A percentile compares a stretch with the other conserved stretches of the same genome.
Evolutionary conservation across 2,113 vertebrate genomes (phyloP).

Genomic region (Papio anubis): DNA sequence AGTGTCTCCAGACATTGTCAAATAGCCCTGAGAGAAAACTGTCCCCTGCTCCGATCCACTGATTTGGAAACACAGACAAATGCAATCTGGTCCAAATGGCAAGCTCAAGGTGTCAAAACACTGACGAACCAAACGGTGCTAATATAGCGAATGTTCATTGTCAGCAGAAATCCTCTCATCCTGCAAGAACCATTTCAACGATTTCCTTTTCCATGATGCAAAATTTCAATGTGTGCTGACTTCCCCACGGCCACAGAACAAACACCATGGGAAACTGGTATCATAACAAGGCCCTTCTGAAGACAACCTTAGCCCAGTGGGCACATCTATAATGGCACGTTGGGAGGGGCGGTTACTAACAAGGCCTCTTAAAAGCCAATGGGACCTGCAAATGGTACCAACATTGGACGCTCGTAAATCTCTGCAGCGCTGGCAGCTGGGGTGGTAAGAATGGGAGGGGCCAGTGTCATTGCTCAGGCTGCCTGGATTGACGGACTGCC

Average conservation of each 20-base stretch:
- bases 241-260: background rate
- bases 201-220: background rate
- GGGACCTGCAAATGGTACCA: background rate
- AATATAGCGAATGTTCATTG: background rate
- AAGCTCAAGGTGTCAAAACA: background rate
- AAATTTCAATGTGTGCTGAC: background rate
- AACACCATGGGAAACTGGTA: background rate
- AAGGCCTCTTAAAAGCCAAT: background rate
- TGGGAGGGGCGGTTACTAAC: background rate
- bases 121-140: background rate
- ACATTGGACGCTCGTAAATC: background rate
- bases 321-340: background rate
- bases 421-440: background rate
- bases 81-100: background rate
- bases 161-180: background rate
- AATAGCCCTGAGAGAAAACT: background rate
- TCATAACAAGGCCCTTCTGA: background rate
- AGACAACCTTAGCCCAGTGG: background rate
- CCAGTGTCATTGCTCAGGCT: background rate
- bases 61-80: background rate
- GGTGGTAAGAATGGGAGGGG: background rate
- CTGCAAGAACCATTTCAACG: background rate
- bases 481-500: background rate
- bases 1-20: background rate
- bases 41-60: background rate